Conservation (phyloP, 1,140 invertebrate genomes). For the Asbolus verrucosus region DNA sequence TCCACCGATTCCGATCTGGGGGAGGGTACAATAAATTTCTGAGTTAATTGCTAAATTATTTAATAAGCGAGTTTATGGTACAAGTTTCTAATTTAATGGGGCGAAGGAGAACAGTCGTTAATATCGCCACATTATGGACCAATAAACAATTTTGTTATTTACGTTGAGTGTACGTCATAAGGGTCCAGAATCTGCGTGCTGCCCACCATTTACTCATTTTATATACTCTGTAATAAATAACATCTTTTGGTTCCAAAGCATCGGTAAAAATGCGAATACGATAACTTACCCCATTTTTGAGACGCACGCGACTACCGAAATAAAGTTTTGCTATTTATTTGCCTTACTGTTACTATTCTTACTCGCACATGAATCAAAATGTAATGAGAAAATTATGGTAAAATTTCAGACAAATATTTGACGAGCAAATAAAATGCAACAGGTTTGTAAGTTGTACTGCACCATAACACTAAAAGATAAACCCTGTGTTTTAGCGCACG, state of each 20-base stretch:
- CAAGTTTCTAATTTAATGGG: not conserved
- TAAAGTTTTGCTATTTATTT: slow-evolving; percentile 5
- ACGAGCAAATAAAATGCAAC: not conserved
- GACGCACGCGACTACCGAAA: not conserved
- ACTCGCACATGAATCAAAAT: not conserved
- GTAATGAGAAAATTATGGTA: slow-evolving; percentile 15
- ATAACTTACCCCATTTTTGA: not conserved
- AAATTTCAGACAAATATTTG: slow-evolving; percentile 18
- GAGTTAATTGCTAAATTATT: slow-evolving; percentile 18
- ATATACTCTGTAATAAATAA: slow-evolving; percentile 4
- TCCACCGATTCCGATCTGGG: too few species aligned
- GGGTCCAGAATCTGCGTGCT: not conserved
- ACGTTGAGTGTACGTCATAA: too few species aligned
- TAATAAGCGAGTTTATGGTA: slow-evolving; percentile 2
- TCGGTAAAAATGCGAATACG: slow-evolving; percentile 8
- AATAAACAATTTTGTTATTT: too few species aligned
- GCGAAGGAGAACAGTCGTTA: too few species aligned
- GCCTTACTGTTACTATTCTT: not conserved
- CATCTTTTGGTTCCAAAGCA: slow-evolving; percentile 1
- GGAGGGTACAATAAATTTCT: slow-evolving; percentile 22
- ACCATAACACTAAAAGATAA: too few species aligned
- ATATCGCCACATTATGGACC: too few species aligned
- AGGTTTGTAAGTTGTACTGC: too few species aligned
- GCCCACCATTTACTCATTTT: slow-evolving; percentile 1
- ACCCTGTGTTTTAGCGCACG: too few species aligned